Evolutionary conservation across 2,113 vertebrate genomes (phyloP).

Genomic region (Neogobius melanostomus): DNA sequence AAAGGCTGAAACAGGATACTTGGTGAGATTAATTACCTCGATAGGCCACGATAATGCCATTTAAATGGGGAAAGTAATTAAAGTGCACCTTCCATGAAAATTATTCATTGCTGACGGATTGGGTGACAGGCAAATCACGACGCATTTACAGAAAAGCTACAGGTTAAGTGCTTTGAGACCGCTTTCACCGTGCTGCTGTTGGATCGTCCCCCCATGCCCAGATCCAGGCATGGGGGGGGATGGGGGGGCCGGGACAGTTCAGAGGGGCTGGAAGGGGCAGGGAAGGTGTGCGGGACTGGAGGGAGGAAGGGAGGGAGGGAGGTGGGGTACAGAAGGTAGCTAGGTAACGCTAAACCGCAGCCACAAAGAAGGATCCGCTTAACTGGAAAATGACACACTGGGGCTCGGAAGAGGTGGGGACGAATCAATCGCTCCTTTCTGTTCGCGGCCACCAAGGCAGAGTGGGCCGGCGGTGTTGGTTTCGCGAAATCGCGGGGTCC

Average conservation of each 20-base stretch:
- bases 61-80: slow-evolving; percentile 99
- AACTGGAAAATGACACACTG: slow-evolving; percentile 75
- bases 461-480: slow-evolving; percentile 78
- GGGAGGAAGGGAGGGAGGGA: slow-evolving; percentile 19
- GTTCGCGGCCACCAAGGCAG: slow-evolving; percentile 74
- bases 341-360: slow-evolving; percentile 80
- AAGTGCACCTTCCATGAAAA: slow-evolving; percentile 99
- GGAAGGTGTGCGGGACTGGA: slow-evolving; percentile 57
- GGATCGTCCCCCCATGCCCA: slow-evolving; percentile 73
- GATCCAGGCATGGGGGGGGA: slow-evolving; percentile 72
- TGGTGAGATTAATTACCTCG: slow-evolving; percentile 98
- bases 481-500: slow-evolving; percentile 76
- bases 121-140: slow-evolving; percentile 97
- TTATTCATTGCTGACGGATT: slow-evolving; percentile 99
- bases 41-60: slow-evolving; percentile 96
- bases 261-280: slow-evolving; percentile 15
- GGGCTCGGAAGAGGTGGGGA: slow-evolving; percentile 74
- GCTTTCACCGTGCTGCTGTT: slow-evolving; percentile 76
- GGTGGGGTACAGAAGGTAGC: slow-evolving; percentile 68
- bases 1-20: slow-evolving; percentile 98
- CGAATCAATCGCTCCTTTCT: slow-evolving; percentile 76
- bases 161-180: slow-evolving; percentile 89
- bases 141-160: slow-evolving; percentile 87
- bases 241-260: background rate
- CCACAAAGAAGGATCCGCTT: slow-evolving; percentile 82